Evolutionary conservation across 2,888 invertebrate genomes (phyloP).

Genomic region (Malacosoma neustria): DNA sequence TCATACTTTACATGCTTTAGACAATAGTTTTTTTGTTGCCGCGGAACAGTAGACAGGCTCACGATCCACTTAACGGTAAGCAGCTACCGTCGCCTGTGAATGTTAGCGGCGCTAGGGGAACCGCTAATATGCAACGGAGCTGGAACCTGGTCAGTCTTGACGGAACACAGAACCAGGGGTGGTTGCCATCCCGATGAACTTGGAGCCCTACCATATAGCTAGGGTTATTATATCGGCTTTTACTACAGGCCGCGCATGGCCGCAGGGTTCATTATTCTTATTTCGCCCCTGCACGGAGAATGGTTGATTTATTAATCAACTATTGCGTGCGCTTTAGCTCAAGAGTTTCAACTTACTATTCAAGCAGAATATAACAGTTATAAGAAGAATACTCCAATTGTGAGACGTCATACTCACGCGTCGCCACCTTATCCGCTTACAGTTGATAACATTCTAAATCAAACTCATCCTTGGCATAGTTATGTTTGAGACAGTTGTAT

Average conservation of each 20-base stretch:
- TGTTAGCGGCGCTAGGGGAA: not conserved
- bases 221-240: not conserved
- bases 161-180: not conserved
- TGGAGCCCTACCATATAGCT: not conserved
- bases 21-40: not conserved
- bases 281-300: not conserved
- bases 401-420: too few species aligned
- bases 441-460: constrained; percentile 34
- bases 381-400: too few species aligned
- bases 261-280: not conserved
- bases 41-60: not conserved
- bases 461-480: constrained; percentile 54
- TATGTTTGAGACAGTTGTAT: constrained; percentile 10
- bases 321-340: too few species aligned
- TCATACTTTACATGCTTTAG: too few species aligned
- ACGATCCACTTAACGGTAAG: too few species aligned
- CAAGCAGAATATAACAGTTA: too few species aligned
- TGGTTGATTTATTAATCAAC: too few species aligned
- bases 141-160: not conserved
- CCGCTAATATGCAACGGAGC: not conserved
- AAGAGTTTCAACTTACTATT: too few species aligned
- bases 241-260: not conserved
- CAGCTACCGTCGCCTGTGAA: not conserved
- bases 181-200: not conserved
- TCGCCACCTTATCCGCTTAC: too few species aligned